Conservation (phyloP, 2,797 vertebrate genomes). For the Anisognathus igniventris region DNA sequence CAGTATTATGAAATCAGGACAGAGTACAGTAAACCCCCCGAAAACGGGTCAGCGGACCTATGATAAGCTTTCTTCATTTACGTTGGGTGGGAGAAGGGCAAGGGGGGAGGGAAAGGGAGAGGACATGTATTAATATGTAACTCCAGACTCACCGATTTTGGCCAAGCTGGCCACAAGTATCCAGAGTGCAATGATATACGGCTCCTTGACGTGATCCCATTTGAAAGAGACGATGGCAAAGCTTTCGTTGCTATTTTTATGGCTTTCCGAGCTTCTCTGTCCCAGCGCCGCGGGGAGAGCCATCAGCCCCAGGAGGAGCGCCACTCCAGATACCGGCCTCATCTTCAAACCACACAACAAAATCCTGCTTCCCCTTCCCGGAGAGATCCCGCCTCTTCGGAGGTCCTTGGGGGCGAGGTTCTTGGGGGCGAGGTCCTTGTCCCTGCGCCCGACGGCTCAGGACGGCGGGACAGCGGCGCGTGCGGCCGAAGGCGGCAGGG, state of each 20-base stretch:
- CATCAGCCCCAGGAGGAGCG: slow-evolving; percentile 13
- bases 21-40: slow-evolving; percentile 10
- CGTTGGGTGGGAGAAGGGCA: not conserved
- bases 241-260: slow-evolving; percentile 32
- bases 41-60: not conserved
- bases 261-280: not conserved
- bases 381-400: slow-evolving; percentile 32
- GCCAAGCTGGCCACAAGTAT: slow-evolving; percentile 91
- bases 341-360: not conserved
- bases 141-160: slow-evolving; percentile 87
- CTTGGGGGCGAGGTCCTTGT: not conserved
- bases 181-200: slow-evolving; percentile 90
- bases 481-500: not conserved
- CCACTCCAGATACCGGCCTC: not conserved
- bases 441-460: not conserved
- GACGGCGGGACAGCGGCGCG: not conserved
- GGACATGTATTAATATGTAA: not conserved
- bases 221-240: slow-evolving; percentile 88
- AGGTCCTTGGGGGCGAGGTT: not conserved
- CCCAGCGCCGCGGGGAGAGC: slow-evolving; percentile 29
- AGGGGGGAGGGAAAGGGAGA: not conserved
- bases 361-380: slow-evolving; percentile 19
- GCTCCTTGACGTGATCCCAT: slow-evolving; percentile 87
- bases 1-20: slow-evolving; percentile 16
- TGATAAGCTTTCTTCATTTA: not conserved